Conservation (phyloP, 2,797 vertebrate genomes). For the Poeciliopsis presidionis region DNA sequence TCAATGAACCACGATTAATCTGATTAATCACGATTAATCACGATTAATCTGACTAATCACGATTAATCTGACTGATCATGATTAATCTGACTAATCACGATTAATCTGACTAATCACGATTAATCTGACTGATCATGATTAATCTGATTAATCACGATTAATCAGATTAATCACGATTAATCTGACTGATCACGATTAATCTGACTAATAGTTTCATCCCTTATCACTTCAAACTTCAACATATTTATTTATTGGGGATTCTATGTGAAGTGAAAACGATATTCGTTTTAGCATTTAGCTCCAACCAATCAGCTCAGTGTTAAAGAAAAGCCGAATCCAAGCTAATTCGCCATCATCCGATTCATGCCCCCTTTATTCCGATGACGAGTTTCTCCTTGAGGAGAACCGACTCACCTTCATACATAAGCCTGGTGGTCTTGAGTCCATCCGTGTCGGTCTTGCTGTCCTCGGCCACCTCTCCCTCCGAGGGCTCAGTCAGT, state of each 20-base stretch:
- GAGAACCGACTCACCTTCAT: constrained; percentile 85
- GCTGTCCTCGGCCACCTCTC: constrained; percentile 90
- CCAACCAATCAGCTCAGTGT: neutral
- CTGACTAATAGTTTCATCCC: too few relatives aligned
- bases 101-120: too few relatives aligned
- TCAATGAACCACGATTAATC: too few relatives aligned
- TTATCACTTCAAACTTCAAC: neutral
- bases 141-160: too few relatives aligned
- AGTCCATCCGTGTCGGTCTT: constrained; percentile 84
- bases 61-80: too few relatives aligned
- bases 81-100: too few relatives aligned
- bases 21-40: too few relatives aligned
- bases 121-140: too few relatives aligned
- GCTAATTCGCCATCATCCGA: neutral
- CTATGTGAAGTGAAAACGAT: neutral
- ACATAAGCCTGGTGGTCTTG: constrained; percentile 92
- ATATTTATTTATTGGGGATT: neutral
- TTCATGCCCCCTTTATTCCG: neutral
- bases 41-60: too few relatives aligned
- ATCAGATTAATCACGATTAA: too few relatives aligned
- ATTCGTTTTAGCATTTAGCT: neutral
- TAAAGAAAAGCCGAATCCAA: neutral
- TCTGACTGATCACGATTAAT: too few relatives aligned
- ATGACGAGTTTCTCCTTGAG: neutral
- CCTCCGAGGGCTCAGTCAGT: constrained; percentile 85